Evolutionary conservation across 2,888 invertebrate genomes (phyloP), one percentile per base, ranked within the genome.

Genomic region (Hanleya hanleyi): DNA sequence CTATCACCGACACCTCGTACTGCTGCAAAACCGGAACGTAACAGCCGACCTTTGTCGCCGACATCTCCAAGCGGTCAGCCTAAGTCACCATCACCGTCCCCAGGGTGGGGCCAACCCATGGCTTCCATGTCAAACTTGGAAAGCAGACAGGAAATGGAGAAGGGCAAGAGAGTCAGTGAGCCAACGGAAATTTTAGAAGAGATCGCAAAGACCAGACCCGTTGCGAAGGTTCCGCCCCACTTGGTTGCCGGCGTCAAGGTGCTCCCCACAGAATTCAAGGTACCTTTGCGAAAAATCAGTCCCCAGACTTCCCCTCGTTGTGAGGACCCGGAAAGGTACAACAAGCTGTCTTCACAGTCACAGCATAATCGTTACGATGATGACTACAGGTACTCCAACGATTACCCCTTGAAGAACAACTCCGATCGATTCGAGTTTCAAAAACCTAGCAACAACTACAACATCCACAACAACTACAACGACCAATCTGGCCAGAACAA

Each of bases 171-270:
- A 0, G 18, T n/a, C 38, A 37, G 35, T n/a, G 64, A 64, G 15
- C 18, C 38, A 35, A 65, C 33, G 0, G 72, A 69, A 15, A 38
- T 37, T 1, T 50, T 67, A 22, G 75, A 77, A 29, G 73, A 71
- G 0, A 26, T 35, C 35, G 9, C 49, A 18, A 67, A 67, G 18
- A 74, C 77, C 5, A 82, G 83, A 68, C 87, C 87, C 6, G 82
- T 87, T 15, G 87, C 87, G 6, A 86, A 86, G 73, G 87, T 87
- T 5, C 86, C 85, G 0, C 87, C 87, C 0, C 85, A 86, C 69
- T 76, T 85, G 36, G 82, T 84, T 32, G 81, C 81, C 1, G 87
- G 87, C 0, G 81, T 87, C n/a, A 83, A 86, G 51, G 87, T 87
- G 0, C 73, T 87, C 37, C 87, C 87, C 0, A 83, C 82, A 5